Percentiles rank a stretch among this genome's conserved stretches.
Evolutionary conservation across 2,113 vertebrate genomes (phyloP).

Genomic region (Murina feae): DNA sequence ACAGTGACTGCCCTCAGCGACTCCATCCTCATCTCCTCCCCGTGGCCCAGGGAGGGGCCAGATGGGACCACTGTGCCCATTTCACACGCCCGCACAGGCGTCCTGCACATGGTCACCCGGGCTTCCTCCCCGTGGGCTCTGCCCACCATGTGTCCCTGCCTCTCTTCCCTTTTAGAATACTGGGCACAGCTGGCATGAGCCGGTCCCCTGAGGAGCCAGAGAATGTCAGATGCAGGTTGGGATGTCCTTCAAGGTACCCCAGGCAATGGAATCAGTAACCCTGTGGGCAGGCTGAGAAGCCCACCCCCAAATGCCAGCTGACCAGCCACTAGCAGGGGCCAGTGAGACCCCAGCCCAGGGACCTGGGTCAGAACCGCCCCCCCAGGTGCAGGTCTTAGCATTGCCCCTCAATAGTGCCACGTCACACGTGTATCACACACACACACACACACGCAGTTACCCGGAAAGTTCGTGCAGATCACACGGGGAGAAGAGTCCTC

Average conservation of each 20-base stretch:
- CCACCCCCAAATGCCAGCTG: not conserved
- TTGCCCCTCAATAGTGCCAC: not conserved
- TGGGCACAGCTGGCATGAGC: not conserved
- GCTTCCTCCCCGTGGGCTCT: not conserved
- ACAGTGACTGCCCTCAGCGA: not conserved
- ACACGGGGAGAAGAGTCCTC: not conserved
- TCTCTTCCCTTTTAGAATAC: not conserved
- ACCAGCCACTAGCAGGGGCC: not conserved
- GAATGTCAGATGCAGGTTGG: not conserved
- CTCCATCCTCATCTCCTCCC: too few species aligned
- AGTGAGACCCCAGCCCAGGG: not conserved
- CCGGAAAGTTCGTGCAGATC: not conserved
- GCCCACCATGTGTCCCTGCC: not conserved
- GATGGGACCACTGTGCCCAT: too few species aligned
- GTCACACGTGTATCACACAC: not conserved
- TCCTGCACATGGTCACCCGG: not conserved
- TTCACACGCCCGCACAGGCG: not conserved
- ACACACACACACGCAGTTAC: not conserved
- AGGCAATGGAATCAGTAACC: not conserved
- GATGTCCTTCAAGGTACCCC: not conserved
- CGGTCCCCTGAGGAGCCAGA: not conserved
- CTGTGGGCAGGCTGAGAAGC: not conserved
- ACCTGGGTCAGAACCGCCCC: not conserved
- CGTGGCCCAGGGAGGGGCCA: rapidly evolving
- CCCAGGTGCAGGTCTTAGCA: not conserved